Evolutionary conservation across 2,888 invertebrate species (phyloP), one percentile per base, ranked within the genome.

Genomic region (Conchocele bisecta): DNA sequence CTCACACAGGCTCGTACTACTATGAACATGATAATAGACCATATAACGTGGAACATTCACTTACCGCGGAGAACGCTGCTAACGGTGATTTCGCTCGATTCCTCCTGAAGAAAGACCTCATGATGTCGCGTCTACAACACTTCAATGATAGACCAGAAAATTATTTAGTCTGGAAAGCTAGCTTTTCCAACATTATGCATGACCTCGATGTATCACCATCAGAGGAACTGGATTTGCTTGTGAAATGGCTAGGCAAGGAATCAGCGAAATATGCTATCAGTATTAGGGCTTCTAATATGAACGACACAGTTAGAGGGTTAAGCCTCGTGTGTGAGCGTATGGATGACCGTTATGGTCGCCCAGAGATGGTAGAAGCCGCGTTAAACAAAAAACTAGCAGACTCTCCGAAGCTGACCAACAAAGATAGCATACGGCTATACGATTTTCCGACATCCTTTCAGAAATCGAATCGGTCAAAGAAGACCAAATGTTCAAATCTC

Each of bases 161-260:
- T 5, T 72, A 61, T 42, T 37, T 24, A 11, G 42, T 59, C 13
- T 72, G 66, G 66, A 66, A 66, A 31, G 28, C 60, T 1, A 72
- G 66, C 39, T 72, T 72, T 29, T 22, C 44, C 28, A 42, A 28
- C 33, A 57, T 72, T 15, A 57, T 56, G 26, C 28, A 39, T 2
- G 72, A 70, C 28, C 31, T 70, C 5, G 7, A 46, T 13, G 53
- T 53, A 13, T 53, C 63, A n/a, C 51, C 58, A 22, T 35, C 31
- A 28, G 63, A 70, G 13, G 70, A 70, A 31, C 20, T 64, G 22
- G 70, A 70, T 28, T 53, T 70, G 22, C 31, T 70, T 11, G 39
- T 56, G 11, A 70, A 70, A 22, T 70, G 59, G 64, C 46, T 70
- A 15, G 70, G 70, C 42, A 24, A 48, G 1, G 59, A 64, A 50